Evolutionary conservation across 2,888 invertebrate genomes (phyloP), one percentile per base, ranked within the genome.

Genomic region (Sthenelais limicola): DNA sequence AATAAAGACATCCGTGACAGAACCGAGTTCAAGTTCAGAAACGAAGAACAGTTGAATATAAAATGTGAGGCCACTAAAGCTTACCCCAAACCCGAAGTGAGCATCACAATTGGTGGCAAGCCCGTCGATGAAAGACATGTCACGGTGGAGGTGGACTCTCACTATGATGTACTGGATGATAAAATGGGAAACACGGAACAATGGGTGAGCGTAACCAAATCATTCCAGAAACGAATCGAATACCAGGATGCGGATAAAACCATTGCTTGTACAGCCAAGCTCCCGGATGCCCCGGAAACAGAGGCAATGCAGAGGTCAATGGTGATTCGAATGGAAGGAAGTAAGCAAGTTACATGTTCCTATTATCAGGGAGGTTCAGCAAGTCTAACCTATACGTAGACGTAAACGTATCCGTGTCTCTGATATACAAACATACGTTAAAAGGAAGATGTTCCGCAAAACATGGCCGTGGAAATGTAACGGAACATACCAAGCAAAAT

Each of bases 141-240:
- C 24, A 1, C 1, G 12, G 18, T 12, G 24, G 21, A 12, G 12
- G 1, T n/a, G 38, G 62, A 62, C 38, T 5, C 7, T 5, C n/a
- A 62, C 38, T 62, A 21, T 24, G 21, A 38, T 35, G 62, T 62
- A 24, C 26, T 38, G 38, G 62, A 62, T 18, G 15, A 38, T 24
- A 3, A 1, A 43, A 5, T 35, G 21, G 62, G 62, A 26, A 26
- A 26, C 21, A 43, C 43, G 62, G 62, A 62, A 43, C 24, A 35
- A 43, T 62, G 62, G 62, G n/a, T 21, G 38, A 62, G 38, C 1
- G 18, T 24, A 4, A 35, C 62, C 15, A 24, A n/a, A 26, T 24
- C 18, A 21, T 62, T 21, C 38, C 12, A 15, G 62, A 38, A 24
- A 1, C 24, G 24, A 26, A 26, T 62, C 24, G 26, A 24, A 9